phyloP scores from a whole-genome alignment of 2,888 invertebrate genomes.

The Mythimna lalbum region DNA sequence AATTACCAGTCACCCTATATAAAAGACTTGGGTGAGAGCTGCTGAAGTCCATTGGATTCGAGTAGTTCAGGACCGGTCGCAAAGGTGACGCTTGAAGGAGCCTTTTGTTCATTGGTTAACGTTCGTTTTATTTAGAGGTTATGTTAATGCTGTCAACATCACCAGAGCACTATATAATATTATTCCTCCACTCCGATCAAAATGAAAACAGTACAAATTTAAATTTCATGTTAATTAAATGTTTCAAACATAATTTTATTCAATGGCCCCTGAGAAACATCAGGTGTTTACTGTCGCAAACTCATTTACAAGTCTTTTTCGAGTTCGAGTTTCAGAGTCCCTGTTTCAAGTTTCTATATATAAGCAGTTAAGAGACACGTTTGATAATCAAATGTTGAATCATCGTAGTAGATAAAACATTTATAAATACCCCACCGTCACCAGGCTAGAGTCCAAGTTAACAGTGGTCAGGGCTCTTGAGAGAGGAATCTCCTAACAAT shows the following conservation, averaged over 20 bases:
- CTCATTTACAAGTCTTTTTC: slow-evolving; percentile 62
- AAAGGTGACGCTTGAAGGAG: too few species aligned
- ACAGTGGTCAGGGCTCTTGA: too few species aligned
- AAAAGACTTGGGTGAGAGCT: too few species aligned
- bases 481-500: too few species aligned
- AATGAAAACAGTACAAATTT: slow-evolving; percentile 53
- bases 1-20: too few species aligned
- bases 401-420: too few species aligned
- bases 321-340: slow-evolving; percentile 37
- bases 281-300: slow-evolving; percentile 53
- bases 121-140: too few species aligned
- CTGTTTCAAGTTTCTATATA: slow-evolving; percentile 39
- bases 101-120: too few species aligned
- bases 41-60: too few species aligned
- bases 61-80: too few species aligned
- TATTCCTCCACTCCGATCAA: slow-evolving; percentile 27
- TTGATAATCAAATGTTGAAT: slow-evolving; percentile 40
- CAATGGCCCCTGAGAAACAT: slow-evolving; percentile 55
- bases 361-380: slow-evolving; percentile 40
- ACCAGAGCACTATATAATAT: background rate
- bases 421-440: too few species aligned
- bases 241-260: slow-evolving; percentile 55
- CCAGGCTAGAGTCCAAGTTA: too few species aligned
- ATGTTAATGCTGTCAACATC: background rate
- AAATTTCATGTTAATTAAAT: slow-evolving; percentile 59